Conservation (phyloP, 2,113 vertebrate genomes). For the Vombatus ursinus region DNA sequence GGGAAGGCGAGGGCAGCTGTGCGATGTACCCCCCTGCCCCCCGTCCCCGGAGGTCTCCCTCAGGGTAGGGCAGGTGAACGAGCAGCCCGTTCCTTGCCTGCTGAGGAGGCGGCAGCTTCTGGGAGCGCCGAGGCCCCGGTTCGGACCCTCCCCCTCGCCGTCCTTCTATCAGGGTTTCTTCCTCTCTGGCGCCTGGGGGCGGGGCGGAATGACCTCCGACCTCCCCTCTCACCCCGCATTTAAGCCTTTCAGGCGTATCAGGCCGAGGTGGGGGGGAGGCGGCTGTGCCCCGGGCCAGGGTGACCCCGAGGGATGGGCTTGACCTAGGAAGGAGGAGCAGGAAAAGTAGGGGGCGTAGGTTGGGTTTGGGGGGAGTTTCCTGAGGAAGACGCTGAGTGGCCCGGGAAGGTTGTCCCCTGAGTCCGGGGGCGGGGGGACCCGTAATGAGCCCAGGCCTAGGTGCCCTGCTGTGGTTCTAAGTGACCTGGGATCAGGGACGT, state of each 20-base stretch:
- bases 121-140: background rate
- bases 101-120: background rate
- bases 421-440: background rate
- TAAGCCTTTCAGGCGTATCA: no score
- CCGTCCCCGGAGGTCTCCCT: background rate
- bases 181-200: background rate
- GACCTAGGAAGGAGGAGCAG: fast-evolving
- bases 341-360: background rate
- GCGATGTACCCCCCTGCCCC: background rate
- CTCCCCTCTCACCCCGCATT: background rate
- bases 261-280: background rate
- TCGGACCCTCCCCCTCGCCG: background rate
- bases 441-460: background rate
- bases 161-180: background rate
- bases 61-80: background rate
- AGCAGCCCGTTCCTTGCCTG: background rate
- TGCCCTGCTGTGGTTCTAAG: background rate
- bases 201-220: background rate
- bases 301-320: fast-evolving
- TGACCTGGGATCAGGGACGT: background rate
- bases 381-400: background rate
- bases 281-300: background rate
- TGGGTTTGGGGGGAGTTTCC: background rate
- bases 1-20: fast-evolving
- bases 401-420: background rate